Evolutionary conservation across 2,113 vertebrate genomes (phyloP), one percentile per base, ranked within the genome.

Genomic region (Polypterus bichir): DNA sequence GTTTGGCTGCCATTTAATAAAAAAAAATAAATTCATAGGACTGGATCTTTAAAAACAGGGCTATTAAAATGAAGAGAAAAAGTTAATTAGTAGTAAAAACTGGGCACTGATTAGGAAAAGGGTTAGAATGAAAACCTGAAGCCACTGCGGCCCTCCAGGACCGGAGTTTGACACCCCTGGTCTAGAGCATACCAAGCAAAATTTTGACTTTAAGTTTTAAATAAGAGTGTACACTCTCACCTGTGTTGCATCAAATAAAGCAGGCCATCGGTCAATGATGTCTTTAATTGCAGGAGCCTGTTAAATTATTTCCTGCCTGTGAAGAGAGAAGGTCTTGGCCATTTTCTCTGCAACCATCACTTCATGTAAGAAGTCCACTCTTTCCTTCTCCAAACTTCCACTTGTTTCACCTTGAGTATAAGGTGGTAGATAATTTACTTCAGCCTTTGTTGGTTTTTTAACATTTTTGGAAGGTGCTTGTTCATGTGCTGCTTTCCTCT

Each of bases 341-440:
- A 64, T 71, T 69, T 67, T 69, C 51, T 69, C 67, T 67, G 66
- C 63, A 49, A 72, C 60, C 56, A 10, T 67, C 52, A 69, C 62
- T 71, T 69, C 64, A 60, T 62, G 66, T 9, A 69, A 59, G 60
- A 69, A 48, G 10, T 64, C 57, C 62, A 69, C 45, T 54, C 62
- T 69, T 53, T 69, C 67, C 59, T 70, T 9, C 57, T 65, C 63
- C 60, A 51, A 44, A 68, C 62, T 65, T 53, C 64, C 57, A 46
- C 65, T 47, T 56, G 55, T 53, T 58, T 75, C 54, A 51, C 71
- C 70, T 49, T 52, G 58, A 3, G 49, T 67, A 53, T 69, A 65
- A 60, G 62, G 57, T 4, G 58, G 70, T 9, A 68, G 65, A 61
- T 66, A 74, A 61, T 71, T 73, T 48, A 69, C 55, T 9, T 74